Base-by-base conservation (phyloP, 2,888 invertebrate genomes). In the Drosophila trichaetosa region DNA sequence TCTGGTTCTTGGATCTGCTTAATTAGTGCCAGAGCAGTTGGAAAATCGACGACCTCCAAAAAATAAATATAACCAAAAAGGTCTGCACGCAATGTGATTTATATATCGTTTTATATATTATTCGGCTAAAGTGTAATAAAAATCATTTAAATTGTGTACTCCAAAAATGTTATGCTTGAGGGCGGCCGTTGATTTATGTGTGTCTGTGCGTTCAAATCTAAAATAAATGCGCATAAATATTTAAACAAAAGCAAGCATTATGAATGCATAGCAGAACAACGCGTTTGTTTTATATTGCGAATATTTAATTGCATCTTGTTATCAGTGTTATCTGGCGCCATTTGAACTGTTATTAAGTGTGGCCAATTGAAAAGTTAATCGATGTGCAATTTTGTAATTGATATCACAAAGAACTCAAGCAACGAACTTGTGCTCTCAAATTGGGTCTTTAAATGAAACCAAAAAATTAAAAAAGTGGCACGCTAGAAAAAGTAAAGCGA, bases 221-320 rank as follows among this genome's bases (percentile, higher is more conserved):
- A 86, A 74, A 67, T 83, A 90, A 85, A 90, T 80, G 86, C 86
- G 82, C 68, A 54, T 89, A 88, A 90, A 80, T 76, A 68, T 62
- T 65, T 62, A 76, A 68, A 82, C 73, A 85, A 85, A 84, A 79
- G 76, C 69, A 54, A 54, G 59, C 86, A 72, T 82, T 82, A 46
- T 46, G 24, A 46, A 73, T 63, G 33, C 52, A 42, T 16, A 54
- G 52, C 27, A 56, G 7, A 70, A 64, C 29, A 64, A 36, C 51
- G 42, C 48, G 36, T 59, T 63, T 62, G 36, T 51, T 69, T 54
- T n/a, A 52, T 24, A 42, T 13, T 33, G n/a, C 49, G 16, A 48
- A 63, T 57, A 34, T 65, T 31, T 10, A 62, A 75, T 38, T 34
- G 40, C 24, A 31, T 16, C 5, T 16, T 34, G 49, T 54, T 46